A percentile compares a stretch with the other conserved stretches of the same genome.
Evolutionary conservation across 1,140 invertebrate genomes (phyloP).

Genomic region (Nephila pilipes): DNA sequence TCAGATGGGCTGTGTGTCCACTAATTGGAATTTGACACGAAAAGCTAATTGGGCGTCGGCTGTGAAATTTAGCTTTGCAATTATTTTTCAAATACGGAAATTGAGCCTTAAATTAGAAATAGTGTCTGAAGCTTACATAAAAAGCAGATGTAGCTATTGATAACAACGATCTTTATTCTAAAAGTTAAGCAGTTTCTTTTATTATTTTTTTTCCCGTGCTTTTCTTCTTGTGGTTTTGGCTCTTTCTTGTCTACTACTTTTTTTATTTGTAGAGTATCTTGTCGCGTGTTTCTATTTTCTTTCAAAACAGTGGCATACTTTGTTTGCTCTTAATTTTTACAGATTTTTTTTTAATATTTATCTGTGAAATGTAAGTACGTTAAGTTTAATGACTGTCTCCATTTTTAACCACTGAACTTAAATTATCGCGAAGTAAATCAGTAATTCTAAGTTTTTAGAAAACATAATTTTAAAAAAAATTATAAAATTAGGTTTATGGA

Average conservation of each 20-base stretch:
- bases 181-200: neutral
- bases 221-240: neutral
- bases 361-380: neutral
- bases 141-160: neutral
- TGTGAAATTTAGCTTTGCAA: neutral
- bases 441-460: too few species aligned
- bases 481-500: too few species aligned
- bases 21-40: constrained; percentile 14
- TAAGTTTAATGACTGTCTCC: too few species aligned
- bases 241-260: neutral
- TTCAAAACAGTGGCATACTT: constrained; percentile 7
- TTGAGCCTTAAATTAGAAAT: neutral
- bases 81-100: neutral
- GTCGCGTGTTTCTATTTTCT: neutral
- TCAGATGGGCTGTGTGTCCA: neutral
- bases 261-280: neutral
- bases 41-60: neutral
- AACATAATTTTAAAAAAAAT: too few species aligned
- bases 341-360: neutral
- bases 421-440: too few species aligned
- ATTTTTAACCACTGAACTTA: too few species aligned
- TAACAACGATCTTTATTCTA: neutral
- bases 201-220: neutral
- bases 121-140: too few species aligned
- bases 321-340: neutral